Conservation (phyloP, 2,888 invertebrate genomes). For the Tetropium fuscum region DNA sequence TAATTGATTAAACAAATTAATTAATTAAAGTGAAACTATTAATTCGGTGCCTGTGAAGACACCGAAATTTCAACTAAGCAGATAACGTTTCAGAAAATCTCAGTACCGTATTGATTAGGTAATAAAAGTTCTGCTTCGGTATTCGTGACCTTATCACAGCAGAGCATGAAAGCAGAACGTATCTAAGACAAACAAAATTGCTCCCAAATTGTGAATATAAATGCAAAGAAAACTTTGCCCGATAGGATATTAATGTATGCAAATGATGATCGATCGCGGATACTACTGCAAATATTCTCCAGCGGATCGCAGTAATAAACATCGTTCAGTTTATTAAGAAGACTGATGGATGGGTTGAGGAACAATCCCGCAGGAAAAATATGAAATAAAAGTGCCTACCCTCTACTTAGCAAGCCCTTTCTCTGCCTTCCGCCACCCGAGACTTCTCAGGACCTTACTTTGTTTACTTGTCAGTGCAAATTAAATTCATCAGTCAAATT, state of each 20-base stretch:
- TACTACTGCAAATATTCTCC: not conserved
- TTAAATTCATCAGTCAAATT: conserved; percentile 49
- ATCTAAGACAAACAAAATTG: conserved; percentile 9
- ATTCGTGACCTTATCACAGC: too few relatives aligned
- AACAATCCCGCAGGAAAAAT: conserved; percentile 4
- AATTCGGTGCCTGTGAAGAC: too few relatives aligned
- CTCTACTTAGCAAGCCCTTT: conserved; percentile 26
- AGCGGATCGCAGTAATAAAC: conserved; percentile 12
- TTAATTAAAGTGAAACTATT: too few relatives aligned
- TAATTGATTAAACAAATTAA: too few relatives aligned
- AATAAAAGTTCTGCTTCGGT: too few relatives aligned
- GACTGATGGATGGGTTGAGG: conserved; percentile 19
- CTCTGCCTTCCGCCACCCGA: not conserved
- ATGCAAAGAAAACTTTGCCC: conserved; percentile 8
- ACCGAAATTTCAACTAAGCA: too few relatives aligned
- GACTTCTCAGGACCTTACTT: conserved; percentile 22
- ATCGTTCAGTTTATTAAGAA: conserved; percentile 13
- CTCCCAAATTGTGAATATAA: conserved; percentile 12
- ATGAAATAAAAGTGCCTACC: conserved; percentile 8
- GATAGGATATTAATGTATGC: conserved; percentile 15
- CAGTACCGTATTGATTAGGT: too few relatives aligned
- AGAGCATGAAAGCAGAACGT: too few relatives aligned
- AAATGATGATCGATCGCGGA: conserved; percentile 21
- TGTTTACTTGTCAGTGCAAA: conserved; percentile 44
- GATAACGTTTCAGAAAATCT: too few relatives aligned